These are phyloP conservation scores for Drosophila ustulata DNA, from an alignment of 2,888 invertebrate genomes.

Conservation along the genomic window DNA sequence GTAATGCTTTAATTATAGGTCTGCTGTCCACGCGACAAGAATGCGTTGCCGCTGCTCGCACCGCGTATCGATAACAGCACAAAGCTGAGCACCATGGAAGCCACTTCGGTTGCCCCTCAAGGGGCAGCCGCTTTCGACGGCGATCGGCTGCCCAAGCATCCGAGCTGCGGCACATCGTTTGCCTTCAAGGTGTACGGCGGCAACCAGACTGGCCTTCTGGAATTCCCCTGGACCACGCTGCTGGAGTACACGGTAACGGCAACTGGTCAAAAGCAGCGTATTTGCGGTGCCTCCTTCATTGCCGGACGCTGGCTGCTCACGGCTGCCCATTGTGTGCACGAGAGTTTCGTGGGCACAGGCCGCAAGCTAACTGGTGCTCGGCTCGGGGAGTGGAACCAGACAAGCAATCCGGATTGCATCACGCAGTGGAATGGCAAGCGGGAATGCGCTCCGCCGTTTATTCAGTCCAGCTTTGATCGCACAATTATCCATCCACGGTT, in stretches of 20 bases:
- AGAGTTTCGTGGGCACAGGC: conserved; percentile 85
- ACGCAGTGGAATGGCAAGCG: conserved; percentile 63
- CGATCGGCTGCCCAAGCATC: conserved; percentile 57
- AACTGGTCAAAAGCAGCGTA: conserved; percentile 86
- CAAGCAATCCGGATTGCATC: conserved; percentile 87
- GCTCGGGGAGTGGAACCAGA: conserved; percentile 85
- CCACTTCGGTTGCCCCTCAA: neutral
- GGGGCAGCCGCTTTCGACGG: neutral
- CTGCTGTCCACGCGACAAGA: conserved; percentile 55
- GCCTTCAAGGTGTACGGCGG: conserved; percentile 53
- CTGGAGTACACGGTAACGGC: conserved; percentile 73
- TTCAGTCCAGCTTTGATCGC: conserved; percentile 87
- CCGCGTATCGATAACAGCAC: conserved; percentile 28
- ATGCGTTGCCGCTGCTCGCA: conserved; percentile 36
- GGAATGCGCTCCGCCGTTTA: conserved; percentile 87
- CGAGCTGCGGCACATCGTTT: conserved; percentile 61
- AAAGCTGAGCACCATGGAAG: neutral
- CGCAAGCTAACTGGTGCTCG: conserved; percentile 85
- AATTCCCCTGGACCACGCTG: conserved; percentile 65
- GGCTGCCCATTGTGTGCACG: conserved; percentile 82
- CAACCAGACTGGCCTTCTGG: conserved; percentile 32
- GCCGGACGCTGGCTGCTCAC: conserved; percentile 67
- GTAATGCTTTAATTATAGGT: conserved; percentile 37
- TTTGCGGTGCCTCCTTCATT: conserved; percentile 87
- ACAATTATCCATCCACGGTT: conserved; percentile 88